phyloP scores from a whole-genome alignment of 2,113 vertebrate genomes.

The Galbula dea region DNA sequence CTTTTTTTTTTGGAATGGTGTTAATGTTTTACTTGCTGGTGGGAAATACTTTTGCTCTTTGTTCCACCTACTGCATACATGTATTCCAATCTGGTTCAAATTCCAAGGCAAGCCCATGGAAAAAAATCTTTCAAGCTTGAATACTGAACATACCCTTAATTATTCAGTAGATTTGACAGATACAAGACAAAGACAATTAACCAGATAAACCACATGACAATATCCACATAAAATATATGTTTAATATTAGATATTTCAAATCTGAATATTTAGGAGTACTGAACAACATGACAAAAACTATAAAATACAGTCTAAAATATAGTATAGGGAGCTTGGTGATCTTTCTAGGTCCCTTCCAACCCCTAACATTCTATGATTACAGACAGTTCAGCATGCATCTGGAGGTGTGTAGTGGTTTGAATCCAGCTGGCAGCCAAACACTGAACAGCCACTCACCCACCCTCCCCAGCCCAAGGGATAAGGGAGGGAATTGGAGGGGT shows the following conservation, averaged over 20 bases:
- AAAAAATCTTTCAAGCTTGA: neutral
- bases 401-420: neutral
- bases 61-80: neutral
- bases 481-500: neutral
- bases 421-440: neutral
- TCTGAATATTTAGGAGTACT: neutral
- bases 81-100: neutral
- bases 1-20: rapidly evolving
- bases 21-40: neutral
- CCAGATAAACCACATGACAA: neutral
- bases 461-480: neutral
- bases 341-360: no score
- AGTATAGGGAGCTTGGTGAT: neutral
- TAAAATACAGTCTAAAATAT: neutral
- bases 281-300: neutral
- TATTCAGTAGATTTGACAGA: neutral
- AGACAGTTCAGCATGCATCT: neutral
- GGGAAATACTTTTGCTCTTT: neutral
- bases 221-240: neutral
- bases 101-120: neutral
- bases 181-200: neutral
- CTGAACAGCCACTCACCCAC: neutral
- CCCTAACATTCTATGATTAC: no score
- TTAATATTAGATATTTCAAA: neutral
- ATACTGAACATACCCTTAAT: neutral